These are phyloP conservation scores for Leistus spinibarbis DNA, from an alignment of 2,888 invertebrate genomes.

Conservation along the genomic window DNA sequence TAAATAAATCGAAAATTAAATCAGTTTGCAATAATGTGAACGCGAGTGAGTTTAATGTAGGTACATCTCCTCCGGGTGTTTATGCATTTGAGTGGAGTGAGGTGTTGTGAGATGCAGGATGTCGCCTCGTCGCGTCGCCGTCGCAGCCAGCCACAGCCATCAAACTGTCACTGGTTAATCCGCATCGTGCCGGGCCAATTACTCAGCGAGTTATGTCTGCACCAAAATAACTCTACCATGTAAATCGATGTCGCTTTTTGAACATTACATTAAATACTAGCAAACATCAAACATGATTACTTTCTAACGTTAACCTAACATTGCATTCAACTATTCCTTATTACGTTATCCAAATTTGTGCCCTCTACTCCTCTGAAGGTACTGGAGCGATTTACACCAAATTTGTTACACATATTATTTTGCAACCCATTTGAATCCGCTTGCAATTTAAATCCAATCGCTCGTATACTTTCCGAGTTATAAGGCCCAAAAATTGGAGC, in stretches of 20 bases:
- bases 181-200: conserved; percentile 41
- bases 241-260: conserved; percentile 5
- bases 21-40: no score
- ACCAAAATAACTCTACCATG: conserved; percentile 34
- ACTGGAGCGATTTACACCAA: no score
- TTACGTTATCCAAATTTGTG: not conserved
- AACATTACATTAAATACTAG: conserved; percentile 7
- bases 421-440: no score
- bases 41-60: no score
- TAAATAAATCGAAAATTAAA: no score
- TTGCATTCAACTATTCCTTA: no score
- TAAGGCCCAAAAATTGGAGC: no score
- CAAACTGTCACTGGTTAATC: conserved; percentile 41
- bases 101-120: not conserved
- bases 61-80: no score
- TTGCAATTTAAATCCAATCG: no score
- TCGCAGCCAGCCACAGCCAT: conserved; percentile 33
- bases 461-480: no score
- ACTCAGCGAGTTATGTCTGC: conserved; percentile 36
- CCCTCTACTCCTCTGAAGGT: no score
- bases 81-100: not conserved
- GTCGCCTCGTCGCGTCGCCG: conserved; percentile 1
- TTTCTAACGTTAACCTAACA: not conserved
- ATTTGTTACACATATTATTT: no score
- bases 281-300: not conserved